Conservation (phyloP, 2,113 vertebrate species). For the Macroglossus sobrinus region DNA sequence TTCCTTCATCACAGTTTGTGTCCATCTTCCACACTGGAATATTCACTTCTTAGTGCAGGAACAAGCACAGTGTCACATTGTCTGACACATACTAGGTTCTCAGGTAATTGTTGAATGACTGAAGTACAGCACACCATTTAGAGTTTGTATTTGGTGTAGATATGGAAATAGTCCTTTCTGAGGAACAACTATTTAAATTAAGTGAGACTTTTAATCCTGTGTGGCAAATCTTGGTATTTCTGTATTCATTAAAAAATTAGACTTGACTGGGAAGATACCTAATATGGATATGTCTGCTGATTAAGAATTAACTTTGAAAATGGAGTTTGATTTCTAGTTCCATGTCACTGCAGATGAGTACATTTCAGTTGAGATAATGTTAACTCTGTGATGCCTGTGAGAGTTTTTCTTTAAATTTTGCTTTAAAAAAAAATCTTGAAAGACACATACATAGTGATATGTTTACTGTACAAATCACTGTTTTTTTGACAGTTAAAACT, state of each 20-base stretch:
- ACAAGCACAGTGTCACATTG: neutral
- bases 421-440: neutral
- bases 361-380: neutral
- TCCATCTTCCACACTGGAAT: neutral
- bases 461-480: neutral
- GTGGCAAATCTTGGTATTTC: neutral
- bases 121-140: neutral
- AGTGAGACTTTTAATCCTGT: neutral
- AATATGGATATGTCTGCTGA: neutral
- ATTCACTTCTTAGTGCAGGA: neutral
- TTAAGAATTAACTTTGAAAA: neutral
- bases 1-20: neutral
- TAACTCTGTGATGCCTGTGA: neutral
- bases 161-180: neutral
- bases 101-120: neutral
- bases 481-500: neutral
- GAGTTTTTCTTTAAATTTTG: neutral
- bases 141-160: neutral
- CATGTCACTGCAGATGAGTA: neutral
- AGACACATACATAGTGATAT: neutral
- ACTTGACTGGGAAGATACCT: neutral
- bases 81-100: neutral
- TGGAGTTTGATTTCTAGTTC: neutral
- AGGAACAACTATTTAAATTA: neutral
- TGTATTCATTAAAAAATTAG: neutral